Percentiles rank a stretch among this genome's conserved stretches.
Evolutionary conservation across 2,113 vertebrate species (phyloP).

Genomic region (Ifrita kowaldi): DNA sequence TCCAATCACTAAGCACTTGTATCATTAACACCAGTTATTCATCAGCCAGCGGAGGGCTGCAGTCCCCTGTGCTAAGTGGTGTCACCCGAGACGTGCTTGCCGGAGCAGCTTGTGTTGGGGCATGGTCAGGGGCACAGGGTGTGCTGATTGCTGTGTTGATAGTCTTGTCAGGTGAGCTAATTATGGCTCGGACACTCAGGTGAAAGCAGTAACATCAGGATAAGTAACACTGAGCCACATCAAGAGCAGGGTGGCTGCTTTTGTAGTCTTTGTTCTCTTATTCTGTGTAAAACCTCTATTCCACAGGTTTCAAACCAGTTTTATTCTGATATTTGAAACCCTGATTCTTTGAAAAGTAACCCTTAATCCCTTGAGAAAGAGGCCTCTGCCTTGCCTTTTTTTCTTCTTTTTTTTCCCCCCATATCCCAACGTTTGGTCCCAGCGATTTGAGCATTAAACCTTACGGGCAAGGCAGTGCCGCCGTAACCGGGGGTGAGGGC

Average conservation of each 20-base stretch:
- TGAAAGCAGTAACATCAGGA: neutral
- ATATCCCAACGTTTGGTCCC: neutral
- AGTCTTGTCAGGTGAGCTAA: neutral
- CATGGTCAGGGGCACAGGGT: fast-evolving
- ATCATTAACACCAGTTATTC: neutral
- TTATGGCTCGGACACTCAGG: neutral
- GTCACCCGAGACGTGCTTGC: neutral
- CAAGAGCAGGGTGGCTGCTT: fast-evolving
- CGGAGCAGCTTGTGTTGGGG: neutral
- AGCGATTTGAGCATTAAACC: fast-evolving
- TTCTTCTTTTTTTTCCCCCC: fast-evolving
- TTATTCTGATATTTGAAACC: neutral
- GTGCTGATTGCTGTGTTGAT: neutral
- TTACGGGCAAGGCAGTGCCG: too few relatives aligned
- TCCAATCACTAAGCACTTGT: neutral
- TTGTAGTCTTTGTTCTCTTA: neutral
- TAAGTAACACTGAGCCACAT: neutral
- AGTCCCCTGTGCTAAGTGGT: neutral
- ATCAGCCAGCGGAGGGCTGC: neutral
- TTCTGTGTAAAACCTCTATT: neutral
- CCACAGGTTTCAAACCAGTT: neutral
- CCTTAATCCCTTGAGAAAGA: neutral
- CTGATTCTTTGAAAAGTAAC: neutral
- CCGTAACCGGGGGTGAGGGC: fast-evolving
- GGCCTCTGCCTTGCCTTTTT: neutral